A percentile compares a stretch with the other conserved stretches of the same genome.
These are phyloP conservation scores for Diorhabda sublineata DNA, from an alignment of 1,140 invertebrate genomes.

Conservation along the genomic window DNA sequence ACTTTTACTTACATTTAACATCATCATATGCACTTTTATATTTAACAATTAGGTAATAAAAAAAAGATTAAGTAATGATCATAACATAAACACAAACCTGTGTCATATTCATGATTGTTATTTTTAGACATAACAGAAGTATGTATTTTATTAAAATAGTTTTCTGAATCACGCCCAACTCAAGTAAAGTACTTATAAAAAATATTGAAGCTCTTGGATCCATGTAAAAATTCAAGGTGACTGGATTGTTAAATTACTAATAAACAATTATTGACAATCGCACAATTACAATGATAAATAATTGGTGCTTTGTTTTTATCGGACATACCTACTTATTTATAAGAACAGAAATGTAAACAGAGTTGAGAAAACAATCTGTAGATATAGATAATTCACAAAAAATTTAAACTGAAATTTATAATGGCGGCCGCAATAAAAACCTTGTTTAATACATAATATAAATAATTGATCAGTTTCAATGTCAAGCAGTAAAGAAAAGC, in stretches of 20 bases:
- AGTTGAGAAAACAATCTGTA: neutral
- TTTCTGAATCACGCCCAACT: slow-evolving; percentile 13
- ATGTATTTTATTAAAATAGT: slow-evolving; percentile 9
- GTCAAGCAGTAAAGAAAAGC: slow-evolving; percentile 29
- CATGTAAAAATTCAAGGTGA: neutral
- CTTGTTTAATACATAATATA: slow-evolving; percentile 21
- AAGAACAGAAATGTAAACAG: slow-evolving; percentile 6
- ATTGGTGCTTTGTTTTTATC: neutral
- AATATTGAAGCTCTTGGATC: neutral
- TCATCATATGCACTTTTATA: too few relatives aligned
- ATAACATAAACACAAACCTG: slow-evolving; percentile 9
- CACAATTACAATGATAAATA: neutral
- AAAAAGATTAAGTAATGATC: neutral
- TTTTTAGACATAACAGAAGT: slow-evolving; percentile 7
- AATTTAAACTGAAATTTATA: slow-evolving; percentile 7
- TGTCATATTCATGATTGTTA: slow-evolving; percentile 1
- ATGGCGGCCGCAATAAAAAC: slow-evolving; percentile 12
- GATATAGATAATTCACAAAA: slow-evolving; percentile 3
- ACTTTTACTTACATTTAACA: too few relatives aligned
- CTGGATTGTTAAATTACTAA: slow-evolving; percentile 1
- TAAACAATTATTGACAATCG: neutral
- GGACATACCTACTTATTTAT: slow-evolving; percentile 10
- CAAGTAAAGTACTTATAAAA: slow-evolving; percentile 4
- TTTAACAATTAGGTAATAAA: neutral
- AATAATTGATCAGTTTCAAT: slow-evolving; percentile 33